These are phyloP conservation scores for Phrynosoma platyrhinos DNA, from an alignment of 2,113 vertebrate species.

Conservation along the genomic window DNA sequence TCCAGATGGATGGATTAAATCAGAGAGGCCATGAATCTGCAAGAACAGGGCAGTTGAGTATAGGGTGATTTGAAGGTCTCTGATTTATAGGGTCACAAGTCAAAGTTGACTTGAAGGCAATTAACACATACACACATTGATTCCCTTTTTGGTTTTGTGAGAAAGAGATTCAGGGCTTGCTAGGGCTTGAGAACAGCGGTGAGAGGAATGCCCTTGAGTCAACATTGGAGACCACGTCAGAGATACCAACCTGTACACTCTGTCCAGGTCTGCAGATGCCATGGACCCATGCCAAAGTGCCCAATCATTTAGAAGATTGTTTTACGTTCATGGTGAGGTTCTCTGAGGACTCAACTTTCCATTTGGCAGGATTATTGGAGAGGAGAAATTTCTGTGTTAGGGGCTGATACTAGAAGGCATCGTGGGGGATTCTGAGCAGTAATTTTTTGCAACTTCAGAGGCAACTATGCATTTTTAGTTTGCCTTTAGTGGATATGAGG, in stretches of 20 bases:
- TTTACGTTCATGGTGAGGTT: not conserved
- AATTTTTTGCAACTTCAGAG: not conserved
- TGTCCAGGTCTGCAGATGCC: not conserved
- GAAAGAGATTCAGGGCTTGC: not conserved
- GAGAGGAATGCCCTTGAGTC: not conserved
- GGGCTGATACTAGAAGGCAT: not conserved
- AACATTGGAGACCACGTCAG: not conserved
- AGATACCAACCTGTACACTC: not conserved
- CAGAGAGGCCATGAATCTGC: no score
- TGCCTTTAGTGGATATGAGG: not conserved
- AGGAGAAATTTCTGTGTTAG: not conserved
- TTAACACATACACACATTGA: not conserved
- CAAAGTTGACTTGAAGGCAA: no score
- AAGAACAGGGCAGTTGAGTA: no score
- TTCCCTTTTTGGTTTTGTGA: not conserved
- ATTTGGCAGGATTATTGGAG: not conserved
- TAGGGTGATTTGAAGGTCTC: no score
- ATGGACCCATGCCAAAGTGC: not conserved
- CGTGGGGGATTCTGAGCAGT: not conserved
- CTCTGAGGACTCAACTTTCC: not conserved
- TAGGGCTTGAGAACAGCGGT: not conserved
- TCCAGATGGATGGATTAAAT: no score
- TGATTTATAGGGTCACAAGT: no score
- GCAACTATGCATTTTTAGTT: not conserved
- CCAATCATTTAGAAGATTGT: not conserved